Base-by-base conservation (phyloP, 2,113 vertebrate species). In the Apus apus region DNA sequence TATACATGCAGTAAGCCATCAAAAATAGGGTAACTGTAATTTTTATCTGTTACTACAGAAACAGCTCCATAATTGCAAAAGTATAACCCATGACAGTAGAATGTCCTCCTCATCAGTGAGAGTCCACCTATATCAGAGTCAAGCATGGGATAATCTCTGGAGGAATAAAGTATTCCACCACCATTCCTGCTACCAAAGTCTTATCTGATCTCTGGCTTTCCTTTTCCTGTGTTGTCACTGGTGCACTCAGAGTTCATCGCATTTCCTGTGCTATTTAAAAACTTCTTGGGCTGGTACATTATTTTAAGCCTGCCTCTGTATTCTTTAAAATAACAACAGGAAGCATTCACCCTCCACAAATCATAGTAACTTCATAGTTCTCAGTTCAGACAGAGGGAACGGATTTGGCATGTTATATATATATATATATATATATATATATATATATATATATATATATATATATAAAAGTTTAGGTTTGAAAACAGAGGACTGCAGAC, bases 231-330 rank as follows among this genome's bases (percentile, higher is more conserved):
- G 74, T 61, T 89, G 80, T 79, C 46, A 45, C 82, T 70, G 58
- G 40, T 79, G 54, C 36, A 94, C 61, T 79, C 77, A 57, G 74
- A 89, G 58, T 81, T 91, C 48, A 32, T 85, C 50, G 30, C 72
- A 78, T 82, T 94, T 96, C 90, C 90, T 90, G 71, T 87, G 62
- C 45, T 97, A 95, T 95, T 96, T 93, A 96, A 87, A 90, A 75
- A 61, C 34, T 75, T 73, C 50, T 86, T 89, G 66, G 53, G 26
- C 12, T 94, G 74, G 32, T 48, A 32, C 19, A 30, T 57, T 91
- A 93, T 95, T 97, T 93, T 96, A 87, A 93, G 90, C 27, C 58
- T 68, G 45, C 13, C 34, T 57, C 74, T 50, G 30, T 57, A 29
- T 40, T 76, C 32, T 82, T 85, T 68, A 85, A 75, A 95, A 87